These are phyloP conservation scores for Gortyna flavago DNA, from an alignment of 2,888 invertebrate species.

Conservation along the genomic window DNA sequence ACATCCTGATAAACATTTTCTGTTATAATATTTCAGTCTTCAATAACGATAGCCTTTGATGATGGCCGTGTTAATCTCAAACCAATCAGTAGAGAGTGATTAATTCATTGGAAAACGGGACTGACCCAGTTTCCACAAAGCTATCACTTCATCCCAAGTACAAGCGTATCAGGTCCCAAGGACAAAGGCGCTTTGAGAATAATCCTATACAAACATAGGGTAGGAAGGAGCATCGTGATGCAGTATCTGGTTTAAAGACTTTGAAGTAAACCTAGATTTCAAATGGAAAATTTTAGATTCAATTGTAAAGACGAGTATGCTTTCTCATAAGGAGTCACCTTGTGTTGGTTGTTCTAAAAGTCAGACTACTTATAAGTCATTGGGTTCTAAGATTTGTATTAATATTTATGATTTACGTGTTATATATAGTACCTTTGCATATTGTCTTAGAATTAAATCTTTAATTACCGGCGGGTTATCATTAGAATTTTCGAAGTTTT, in stretches of 20 bases:
- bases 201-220: neutral
- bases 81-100: constrained; percentile 35
- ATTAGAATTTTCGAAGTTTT: neutral
- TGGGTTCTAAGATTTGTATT: neutral
- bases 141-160: constrained; percentile 22
- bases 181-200: constrained; percentile 22
- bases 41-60: constrained; percentile 18
- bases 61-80: constrained; percentile 28
- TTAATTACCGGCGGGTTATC: neutral
- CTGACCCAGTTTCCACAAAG: constrained; percentile 20
- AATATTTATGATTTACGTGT: neutral
- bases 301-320: neutral
- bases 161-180: constrained; percentile 31
- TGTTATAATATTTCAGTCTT: neutral
- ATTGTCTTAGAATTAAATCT: constrained; percentile 1
- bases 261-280: neutral
- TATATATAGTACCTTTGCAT: neutral
- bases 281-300: constrained; percentile 1
- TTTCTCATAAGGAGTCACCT: neutral
- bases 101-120: constrained; percentile 25
- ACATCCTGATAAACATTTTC: neutral
- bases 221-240: neutral
- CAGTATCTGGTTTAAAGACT: neutral
- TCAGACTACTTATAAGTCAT: too few relatives aligned
- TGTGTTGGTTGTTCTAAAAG: neutral